Evolutionary conservation across 2,888 invertebrate species (phyloP), one percentile per base, ranked within the genome.

Genomic region (Cheilosia vulpina): DNA sequence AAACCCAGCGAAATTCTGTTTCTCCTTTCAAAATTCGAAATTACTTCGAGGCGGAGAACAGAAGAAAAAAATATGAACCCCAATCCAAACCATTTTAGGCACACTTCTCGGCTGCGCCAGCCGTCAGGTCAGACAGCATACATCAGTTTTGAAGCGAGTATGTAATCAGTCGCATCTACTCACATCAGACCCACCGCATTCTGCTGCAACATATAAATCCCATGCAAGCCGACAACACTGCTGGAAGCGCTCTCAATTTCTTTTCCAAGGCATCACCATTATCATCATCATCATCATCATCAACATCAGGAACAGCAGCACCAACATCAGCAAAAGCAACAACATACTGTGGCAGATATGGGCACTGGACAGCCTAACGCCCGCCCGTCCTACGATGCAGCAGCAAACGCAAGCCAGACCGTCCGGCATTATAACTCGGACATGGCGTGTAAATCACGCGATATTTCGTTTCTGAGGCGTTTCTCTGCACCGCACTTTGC

Each of bases 381-480:
- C 68, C 62, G 57, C 62, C 81, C 76, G 63, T 58, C 77, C 62
- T 66, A 45, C 66, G 73, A 79, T 62, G 79, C 76, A 81, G 65
- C 69, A 85, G 75, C 66, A 79, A 79, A 69, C 50, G 38, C 72
- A 58, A 45, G 65, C 58, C 47, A 72, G 45, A 50, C 80, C 73
- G 66, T 66, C 84, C 66, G 50, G 68, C 73, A 72, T 73, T 83
- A 66, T 77, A 83, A 79, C 62, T 72, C 41, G 79, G 75, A 81
- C 85, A 82, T 82, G 82, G 77, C 82, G 87, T 78, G 87, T 87
- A 87, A 87, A 87, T 87, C 87, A 87, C 87, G 87, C 87, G 87
- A 87, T 87, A 78, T 87, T 87, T 78, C 82, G 73, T 78, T 78
- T 77, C 76, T 73, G 84, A 73, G 76, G 73, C 73, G 73, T 85